These are phyloP conservation scores for Hoplodrina ambigua DNA, from an alignment of 2,888 invertebrate species.

Conservation along the genomic window DNA sequence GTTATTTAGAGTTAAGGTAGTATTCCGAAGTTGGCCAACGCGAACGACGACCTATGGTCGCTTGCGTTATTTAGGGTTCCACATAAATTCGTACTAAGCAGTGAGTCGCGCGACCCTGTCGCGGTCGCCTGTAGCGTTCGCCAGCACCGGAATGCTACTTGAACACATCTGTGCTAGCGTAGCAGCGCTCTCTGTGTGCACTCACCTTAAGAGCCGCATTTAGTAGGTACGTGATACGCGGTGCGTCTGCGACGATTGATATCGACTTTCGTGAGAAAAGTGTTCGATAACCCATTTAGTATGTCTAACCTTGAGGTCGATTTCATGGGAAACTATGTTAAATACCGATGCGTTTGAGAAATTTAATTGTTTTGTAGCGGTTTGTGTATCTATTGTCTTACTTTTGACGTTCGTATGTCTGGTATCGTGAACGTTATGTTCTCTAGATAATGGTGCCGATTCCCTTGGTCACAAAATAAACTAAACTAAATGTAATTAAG, in stretches of 20 bases:
- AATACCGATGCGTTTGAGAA: constrained; percentile 53
- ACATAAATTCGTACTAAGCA: too few species aligned
- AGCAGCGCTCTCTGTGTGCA: background rate
- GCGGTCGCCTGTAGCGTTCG: too few species aligned
- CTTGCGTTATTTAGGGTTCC: too few species aligned
- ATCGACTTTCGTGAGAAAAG: constrained; percentile 62
- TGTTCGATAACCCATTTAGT: constrained; percentile 62
- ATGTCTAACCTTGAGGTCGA: constrained; percentile 66
- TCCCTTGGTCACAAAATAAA: too few species aligned
- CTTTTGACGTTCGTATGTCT: constrained; percentile 29
- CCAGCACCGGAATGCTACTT: too few species aligned
- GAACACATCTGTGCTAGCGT: too few species aligned
- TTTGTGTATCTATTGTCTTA: constrained; percentile 38
- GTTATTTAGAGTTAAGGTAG: too few species aligned
- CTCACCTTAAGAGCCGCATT: constrained; percentile 31
- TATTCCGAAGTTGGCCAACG: too few species aligned
- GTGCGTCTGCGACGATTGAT: constrained; percentile 42
- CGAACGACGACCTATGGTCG: too few species aligned
- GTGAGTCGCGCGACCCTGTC: too few species aligned
- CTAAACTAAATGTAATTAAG: too few species aligned
- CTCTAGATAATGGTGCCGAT: too few species aligned
- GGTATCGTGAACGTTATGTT: background rate
- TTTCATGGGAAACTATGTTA: constrained; percentile 73
- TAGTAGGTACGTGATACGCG: constrained; percentile 40
- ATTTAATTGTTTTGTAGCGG: constrained; percentile 59